Evolutionary conservation across 2,113 vertebrate genomes (phyloP), one percentile per base, ranked within the genome.

Genomic region (Anseranas semipalmata): DNA sequence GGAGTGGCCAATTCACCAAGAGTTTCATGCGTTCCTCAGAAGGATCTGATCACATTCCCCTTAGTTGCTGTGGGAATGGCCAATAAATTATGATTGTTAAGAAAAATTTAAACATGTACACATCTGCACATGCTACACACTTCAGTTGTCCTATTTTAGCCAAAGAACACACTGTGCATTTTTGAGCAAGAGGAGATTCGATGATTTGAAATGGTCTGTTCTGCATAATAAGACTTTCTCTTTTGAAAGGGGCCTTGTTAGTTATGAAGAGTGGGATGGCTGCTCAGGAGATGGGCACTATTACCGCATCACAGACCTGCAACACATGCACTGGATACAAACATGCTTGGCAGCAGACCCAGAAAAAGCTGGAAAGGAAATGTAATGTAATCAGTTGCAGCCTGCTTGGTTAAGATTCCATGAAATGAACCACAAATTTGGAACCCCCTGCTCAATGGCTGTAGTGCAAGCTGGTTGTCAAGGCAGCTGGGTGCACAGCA

Each of bases 101-200:
- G 35, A 60, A 59, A 87, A 82, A 22, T 1, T 5, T 18, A 68
- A 53, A 55, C 33, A 6, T 1, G 9, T 14, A 53, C 59, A 88
- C 35, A 2, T 3, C 11, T 2, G 35, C 45, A 25, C 0, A 0
- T 18, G 55, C 27, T 68, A 25, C 72, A 74, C 6, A 2, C 24
- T 68, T 73, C 62, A 28, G 28, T 66, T 46, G 35, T 37, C 50
- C 46, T 83, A 15, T 46, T 78, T 83, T 35, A 85, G 62, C 62
- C 45, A 45, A 55, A 89, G 84, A 90, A 45, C 2, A 9, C 32
- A 53, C 14, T 0, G 0, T 10, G 6, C 18, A 2, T 4, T 6
- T 67, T 45, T 72, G 60, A 94, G 75, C 79, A 76, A 46, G 59
- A 76, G 53, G 16, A 9, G 0, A 21, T 63, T 12, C 30, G 14